A percentile compares a stretch with the other conserved stretches of the same genome.
Conservation (phyloP, 2,888 invertebrate species). For the Callimorpha dominula region DNA sequence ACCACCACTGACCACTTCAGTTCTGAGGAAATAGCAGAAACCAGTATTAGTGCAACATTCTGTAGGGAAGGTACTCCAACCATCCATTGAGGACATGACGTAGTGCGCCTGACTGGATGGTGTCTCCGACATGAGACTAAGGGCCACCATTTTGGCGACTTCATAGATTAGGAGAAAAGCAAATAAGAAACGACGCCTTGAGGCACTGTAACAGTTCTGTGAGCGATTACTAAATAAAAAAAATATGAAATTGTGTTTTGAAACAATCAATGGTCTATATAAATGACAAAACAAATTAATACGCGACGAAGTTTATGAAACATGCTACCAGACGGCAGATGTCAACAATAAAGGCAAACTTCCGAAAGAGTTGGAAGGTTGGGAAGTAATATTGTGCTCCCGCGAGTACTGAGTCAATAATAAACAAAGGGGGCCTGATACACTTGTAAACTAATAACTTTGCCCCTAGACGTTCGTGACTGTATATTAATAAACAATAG, state of each 20-base stretch:
- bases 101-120: too few relatives aligned
- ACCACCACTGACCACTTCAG: too few relatives aligned
- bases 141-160: too few relatives aligned
- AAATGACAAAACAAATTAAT: constrained; percentile 66
- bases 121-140: too few relatives aligned
- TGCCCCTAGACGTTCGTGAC: constrained; percentile 66
- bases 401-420: constrained; percentile 79
- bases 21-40: too few relatives aligned
- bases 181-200: too few relatives aligned
- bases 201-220: too few relatives aligned
- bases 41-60: too few relatives aligned
- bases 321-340: constrained; percentile 80
- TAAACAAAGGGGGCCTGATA: constrained; percentile 85
- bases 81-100: too few relatives aligned
- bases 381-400: constrained; percentile 74
- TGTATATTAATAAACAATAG: constrained; percentile 79
- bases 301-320: constrained; percentile 69
- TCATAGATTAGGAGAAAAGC: too few relatives aligned
- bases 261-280: constrained; percentile 47
- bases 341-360: constrained; percentile 84
- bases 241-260: constrained; percentile 42
- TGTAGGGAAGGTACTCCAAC: too few relatives aligned
- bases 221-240: constrained; percentile 34
- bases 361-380: constrained; percentile 86
- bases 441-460: constrained; percentile 86